Evolutionary conservation across 2,797 vertebrate species (phyloP), one percentile per base, ranked within the genome.

Genomic region (Channa striata): DNA sequence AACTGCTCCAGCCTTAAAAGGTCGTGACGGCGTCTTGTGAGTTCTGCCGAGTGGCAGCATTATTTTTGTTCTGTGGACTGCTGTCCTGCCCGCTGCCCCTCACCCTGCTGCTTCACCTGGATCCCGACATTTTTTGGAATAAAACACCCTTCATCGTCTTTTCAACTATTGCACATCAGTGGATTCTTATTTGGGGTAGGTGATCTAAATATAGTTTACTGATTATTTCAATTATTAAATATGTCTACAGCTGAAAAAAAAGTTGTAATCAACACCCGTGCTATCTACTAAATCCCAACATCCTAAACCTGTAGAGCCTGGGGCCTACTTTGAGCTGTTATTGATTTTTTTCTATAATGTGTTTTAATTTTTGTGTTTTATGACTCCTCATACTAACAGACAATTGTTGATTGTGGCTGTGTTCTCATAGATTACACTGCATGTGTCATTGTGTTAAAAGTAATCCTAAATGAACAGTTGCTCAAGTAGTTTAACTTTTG

Each of bases 31-130:
- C 84, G 91, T 93, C 93, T 94, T 93, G 94, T 89, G 93, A 95
- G 95, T 96, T 98, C 96, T 96, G 93, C 93, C 93, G 95, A 96
- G 96, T 95, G 93, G 95, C 96, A 93, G 94, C 96, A 95, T 97
- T 98, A 99, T 99, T 99, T 99, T 97, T 95, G 96, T 94, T 94
- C 96, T 87, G 93, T 91, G 93, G 91, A 86, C 94, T 89, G 71
- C 88, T 78, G 87, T 90, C 91, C 91, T 93, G 94, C 92, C 93
- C 93, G 89, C 92, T 93, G 90, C 87, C 90, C 93, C 90, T 91
- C 89, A 88, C 89, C 92, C 85, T 87, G 88, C 92, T 87, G 91
- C 92, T 92, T 90, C 86, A 81, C 93, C 85, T 87, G 80, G 87
- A 92, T 92, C 94, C 60, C 83, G 74, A 80, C 87, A 89, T 77